Base-by-base conservation (phyloP, 1,140 invertebrate genomes). In the Eupeodes corollae region DNA sequence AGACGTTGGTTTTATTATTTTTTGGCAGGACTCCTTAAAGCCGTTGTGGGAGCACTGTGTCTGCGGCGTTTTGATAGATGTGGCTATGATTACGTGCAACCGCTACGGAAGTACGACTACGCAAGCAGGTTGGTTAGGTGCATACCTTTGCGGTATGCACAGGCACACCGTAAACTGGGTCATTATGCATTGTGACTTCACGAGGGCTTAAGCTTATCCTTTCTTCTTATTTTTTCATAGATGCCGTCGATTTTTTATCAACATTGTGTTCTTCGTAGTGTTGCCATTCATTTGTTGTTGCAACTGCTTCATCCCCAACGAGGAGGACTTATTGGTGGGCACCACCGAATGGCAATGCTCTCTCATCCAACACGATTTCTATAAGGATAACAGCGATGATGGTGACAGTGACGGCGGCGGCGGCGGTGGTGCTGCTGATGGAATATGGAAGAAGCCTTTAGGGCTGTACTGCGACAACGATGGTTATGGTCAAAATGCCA, bases 211-310 rank as follows among this genome's bases (percentile, higher is more conserved):
- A 26, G 21, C 8, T 26, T 26, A 26, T 26, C 21, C 21, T 26
- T 3, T 26, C 8, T 26, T 26, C 8, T 26, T 26, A 5, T n/a
- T 37, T 37, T 12, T 46, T 46, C 15, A 9, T 40, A 48, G 46
- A 42, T 44, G 26, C 21, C 33, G 45, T 8, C 45, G 44, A 30
- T 46, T 53, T 39, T 44, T 47, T 16, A 16, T 53, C 21, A 53
- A 53, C 14, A 30, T 40, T 11, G 13, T 53, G 5, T 50, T 53
- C 31, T 53, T 50, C 38, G 34, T 53, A 13, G 13, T 44, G 3
- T 30, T 53, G 6, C 52, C 52, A 16, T 50, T 49, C 30, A 38
- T 45, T 21, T 49, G 32, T 13, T 53, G 40, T 15, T 50, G 45
- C 19, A 49, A 44, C 15, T 52, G 51, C 26, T 47, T 49, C 43